Evolutionary conservation across 2,797 vertebrate species (phyloP).

Genomic region (Limnodromus scolopaceus): DNA sequence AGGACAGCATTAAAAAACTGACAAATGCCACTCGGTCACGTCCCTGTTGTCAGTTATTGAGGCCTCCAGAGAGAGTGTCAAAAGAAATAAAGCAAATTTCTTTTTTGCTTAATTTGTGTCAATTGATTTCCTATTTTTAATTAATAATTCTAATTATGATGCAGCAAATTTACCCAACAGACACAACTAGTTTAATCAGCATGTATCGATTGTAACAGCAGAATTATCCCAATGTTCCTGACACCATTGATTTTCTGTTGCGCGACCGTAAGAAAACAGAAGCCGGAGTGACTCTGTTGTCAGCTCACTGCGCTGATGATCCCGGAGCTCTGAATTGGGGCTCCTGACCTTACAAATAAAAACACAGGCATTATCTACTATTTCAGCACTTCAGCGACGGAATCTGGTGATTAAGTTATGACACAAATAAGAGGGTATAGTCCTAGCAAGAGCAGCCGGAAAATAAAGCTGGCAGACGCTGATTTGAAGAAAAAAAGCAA

Average conservation of each 20-base stretch:
- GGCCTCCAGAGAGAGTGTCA: slow-evolving; percentile 84
- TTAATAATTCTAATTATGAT: slow-evolving; percentile 99
- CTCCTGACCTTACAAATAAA: slow-evolving; percentile 58
- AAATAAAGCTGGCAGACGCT: neutral
- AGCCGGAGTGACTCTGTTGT: slow-evolving; percentile 54
- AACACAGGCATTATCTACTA: slow-evolving; percentile 35
- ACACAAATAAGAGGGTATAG: slow-evolving; percentile 24
- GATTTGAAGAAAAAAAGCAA: neutral
- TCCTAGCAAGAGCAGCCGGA: neutral
- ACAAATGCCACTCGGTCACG: slow-evolving; percentile 14
- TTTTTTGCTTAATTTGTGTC: slow-evolving; percentile 90
- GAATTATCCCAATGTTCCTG: slow-evolving; percentile 81
- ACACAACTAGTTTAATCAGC: slow-evolving; percentile 87
- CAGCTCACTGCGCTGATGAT: slow-evolving; percentile 3
- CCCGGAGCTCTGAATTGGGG: slow-evolving; percentile 44
- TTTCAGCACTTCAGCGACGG: slow-evolving; percentile 15
- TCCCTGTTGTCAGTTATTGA: slow-evolving; percentile 66
- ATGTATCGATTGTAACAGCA: slow-evolving; percentile 77
- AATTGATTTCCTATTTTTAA: slow-evolving; percentile 99
- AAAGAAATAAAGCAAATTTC: slow-evolving; percentile 84
- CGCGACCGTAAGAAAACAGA: slow-evolving; percentile 73
- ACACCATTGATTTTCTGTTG: slow-evolving; percentile 86
- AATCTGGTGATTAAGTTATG: slow-evolving; percentile 9
- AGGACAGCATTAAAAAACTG: slow-evolving; percentile 14
- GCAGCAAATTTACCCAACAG: slow-evolving; percentile 89